Conservation (phyloP, 2,888 invertebrate species). For the Psylliodes chrysocephalus region DNA sequence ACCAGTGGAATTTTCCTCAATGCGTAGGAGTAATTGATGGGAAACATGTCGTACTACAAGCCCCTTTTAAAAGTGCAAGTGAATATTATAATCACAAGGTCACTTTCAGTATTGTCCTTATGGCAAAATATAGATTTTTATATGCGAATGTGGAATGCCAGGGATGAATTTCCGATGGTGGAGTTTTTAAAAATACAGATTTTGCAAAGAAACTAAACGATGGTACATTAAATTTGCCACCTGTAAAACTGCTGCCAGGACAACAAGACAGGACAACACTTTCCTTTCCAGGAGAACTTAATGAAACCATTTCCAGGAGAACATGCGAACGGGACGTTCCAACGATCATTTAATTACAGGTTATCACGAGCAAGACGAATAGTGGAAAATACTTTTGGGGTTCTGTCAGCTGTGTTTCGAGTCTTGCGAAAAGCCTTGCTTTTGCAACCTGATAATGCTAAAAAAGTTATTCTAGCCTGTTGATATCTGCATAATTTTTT, state of each 20-base stretch:
- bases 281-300: no score
- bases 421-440: constrained; percentile 16
- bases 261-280: constrained; percentile 23
- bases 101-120: no score
- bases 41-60: no score
- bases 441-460: constrained; percentile 10
- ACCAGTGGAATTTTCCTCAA: no score
- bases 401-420: constrained; percentile 18
- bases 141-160: no score
- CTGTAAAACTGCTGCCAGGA: constrained; percentile 27
- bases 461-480: constrained; percentile 15
- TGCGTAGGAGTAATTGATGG: no score
- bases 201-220: constrained; percentile 12
- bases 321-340: constrained; percentile 27
- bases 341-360: constrained; percentile 19
- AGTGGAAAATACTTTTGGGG: constrained; percentile 11
- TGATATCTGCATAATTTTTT: constrained; percentile 18
- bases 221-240: constrained; percentile 11
- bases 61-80: no score
- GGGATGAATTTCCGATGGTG: no score
- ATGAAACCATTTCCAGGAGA: constrained; percentile 31
- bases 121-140: no score
- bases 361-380: constrained; percentile 20
- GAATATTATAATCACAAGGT: no score
- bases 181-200: no score